Base-by-base conservation (phyloP, 2,113 vertebrate genomes). In the Odocoileus hemionus region DNA sequence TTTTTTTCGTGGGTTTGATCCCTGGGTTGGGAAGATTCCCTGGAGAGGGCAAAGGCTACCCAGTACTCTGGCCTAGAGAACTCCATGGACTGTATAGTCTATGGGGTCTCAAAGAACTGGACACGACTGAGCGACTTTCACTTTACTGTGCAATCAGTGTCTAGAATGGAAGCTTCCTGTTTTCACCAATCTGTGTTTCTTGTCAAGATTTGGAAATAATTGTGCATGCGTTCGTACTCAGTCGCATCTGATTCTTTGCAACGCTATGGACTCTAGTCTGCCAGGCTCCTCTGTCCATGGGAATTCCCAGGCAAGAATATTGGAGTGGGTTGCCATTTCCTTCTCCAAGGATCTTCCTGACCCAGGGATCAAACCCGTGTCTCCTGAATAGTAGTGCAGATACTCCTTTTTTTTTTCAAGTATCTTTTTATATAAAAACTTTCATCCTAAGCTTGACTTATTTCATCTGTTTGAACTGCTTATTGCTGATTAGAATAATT, bases 191-290 rank as follows among this genome's bases (percentile, higher is more conserved):
- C 5, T 1, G 0, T 33, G 19, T 30, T 61, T 96, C 58, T 92
- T 95, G 61, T 43, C 74, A 92, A 61, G 39, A 39, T 88, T 82
- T 93, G 33, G 25, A 88, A 91, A 82, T 14, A 58, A n/a, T 55
- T 2, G 0, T 47, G 13, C 15, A 14, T 21, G 33, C 17, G 0
- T 21, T 33, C 2, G 2, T 25, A 36, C 70, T 74, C 36, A 43
- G 70, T 25, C 70, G 0, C 43, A 36, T 6, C 10, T 25, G 36
- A 70, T 36, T 43, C 70, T 74, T 39, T 74, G 21, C 36, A 6
- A 12, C 21, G 1, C 70, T 25, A 0, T 4, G 11, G 70, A 39
- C 36, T 74, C 36, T 74, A 39, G 67, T 11, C 67, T 0, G 1
- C 36, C 70, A 74, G 70, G 70, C 36, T 70, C 36, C 36, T 25